phyloP scores from a whole-genome alignment of 2,113 vertebrate genomes.

The Entelurus aequoreus region DNA sequence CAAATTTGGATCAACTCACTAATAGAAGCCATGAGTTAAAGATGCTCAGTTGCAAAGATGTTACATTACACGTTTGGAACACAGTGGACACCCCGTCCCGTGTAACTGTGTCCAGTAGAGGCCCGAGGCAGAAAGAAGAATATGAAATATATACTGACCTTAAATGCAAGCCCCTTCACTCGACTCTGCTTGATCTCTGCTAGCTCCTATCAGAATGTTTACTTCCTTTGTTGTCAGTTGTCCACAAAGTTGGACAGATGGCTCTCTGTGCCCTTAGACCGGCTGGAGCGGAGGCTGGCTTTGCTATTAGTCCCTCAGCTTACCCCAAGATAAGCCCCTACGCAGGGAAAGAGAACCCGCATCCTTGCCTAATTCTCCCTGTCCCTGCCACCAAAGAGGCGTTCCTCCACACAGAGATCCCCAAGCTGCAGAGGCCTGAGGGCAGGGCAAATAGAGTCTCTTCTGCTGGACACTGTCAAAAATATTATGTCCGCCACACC shows the following conservation, averaged over 20 bases:
- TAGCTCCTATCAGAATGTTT: constrained; percentile 57
- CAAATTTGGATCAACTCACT: background rate
- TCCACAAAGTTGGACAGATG: constrained; percentile 74
- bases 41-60: constrained; percentile 7
- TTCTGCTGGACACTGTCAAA: constrained; percentile 48
- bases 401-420: constrained; percentile 56
- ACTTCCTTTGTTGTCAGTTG: constrained; percentile 70
- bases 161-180: constrained; percentile 31
- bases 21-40: constrained; percentile 45
- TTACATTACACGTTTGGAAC: constrained; percentile 10
- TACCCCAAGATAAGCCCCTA: constrained; percentile 76
- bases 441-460: constrained; percentile 49
- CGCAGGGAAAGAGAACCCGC: constrained; percentile 67
- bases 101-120: constrained; percentile 10
- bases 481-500: constrained; percentile 20
- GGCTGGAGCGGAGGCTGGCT: constrained; percentile 69
- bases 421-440: constrained; percentile 49
- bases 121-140: constrained; percentile 35
- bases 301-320: constrained; percentile 75
- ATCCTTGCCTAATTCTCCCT: constrained; percentile 67
- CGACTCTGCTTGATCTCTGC: constrained; percentile 40
- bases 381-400: constrained; percentile 61
- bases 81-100: constrained; percentile 15
- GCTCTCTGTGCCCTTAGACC: constrained; percentile 71
- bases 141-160: constrained; percentile 72